A percentile compares a stretch with the other conserved stretches of the same genome.
phyloP scores from a whole-genome alignment of 1,140 invertebrate species.

The Latrodectus geometricus region DNA sequence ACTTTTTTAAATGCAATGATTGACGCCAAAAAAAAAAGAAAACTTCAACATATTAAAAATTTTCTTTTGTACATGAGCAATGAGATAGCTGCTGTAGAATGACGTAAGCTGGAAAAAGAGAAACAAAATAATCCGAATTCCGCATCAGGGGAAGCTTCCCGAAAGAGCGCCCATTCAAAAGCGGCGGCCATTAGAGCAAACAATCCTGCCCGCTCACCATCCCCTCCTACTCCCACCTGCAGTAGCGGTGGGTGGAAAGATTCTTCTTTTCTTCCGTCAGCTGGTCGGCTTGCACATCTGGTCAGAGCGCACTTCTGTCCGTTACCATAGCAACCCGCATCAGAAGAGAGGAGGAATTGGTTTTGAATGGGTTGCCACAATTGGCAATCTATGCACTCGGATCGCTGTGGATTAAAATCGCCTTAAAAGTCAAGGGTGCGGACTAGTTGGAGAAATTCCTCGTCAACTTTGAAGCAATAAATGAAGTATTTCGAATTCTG shows the following conservation, averaged over 20 bases:
- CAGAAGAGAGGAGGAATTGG: slow-evolving; percentile 44
- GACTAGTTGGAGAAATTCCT: no score
- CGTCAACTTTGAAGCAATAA: no score
- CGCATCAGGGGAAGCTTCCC: no score
- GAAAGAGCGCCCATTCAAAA: no score
- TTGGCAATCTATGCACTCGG: background rate
- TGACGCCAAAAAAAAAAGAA: no score
- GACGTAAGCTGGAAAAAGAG: no score
- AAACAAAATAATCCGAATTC: no score
- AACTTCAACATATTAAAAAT: no score
- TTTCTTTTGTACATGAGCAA: no score
- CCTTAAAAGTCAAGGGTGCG: background rate
- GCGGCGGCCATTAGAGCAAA: background rate
- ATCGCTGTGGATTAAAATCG: background rate
- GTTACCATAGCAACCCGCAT: slow-evolving; percentile 53
- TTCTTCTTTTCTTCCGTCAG: slow-evolving; percentile 37
- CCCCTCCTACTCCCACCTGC: background rate
- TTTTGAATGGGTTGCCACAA: background rate
- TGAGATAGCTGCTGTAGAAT: no score
- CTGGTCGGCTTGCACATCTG: slow-evolving; percentile 19
- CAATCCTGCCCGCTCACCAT: background rate
- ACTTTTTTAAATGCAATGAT: no score
- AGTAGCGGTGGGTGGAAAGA: slow-evolving; percentile 8
- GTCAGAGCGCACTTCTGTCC: slow-evolving; percentile 17
- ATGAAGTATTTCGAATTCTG: no score